A percentile compares a stretch with the other conserved stretches of the same genome.
Evolutionary conservation across 2,888 invertebrate genomes (phyloP).

Genomic region (Tholera decimalis): DNA sequence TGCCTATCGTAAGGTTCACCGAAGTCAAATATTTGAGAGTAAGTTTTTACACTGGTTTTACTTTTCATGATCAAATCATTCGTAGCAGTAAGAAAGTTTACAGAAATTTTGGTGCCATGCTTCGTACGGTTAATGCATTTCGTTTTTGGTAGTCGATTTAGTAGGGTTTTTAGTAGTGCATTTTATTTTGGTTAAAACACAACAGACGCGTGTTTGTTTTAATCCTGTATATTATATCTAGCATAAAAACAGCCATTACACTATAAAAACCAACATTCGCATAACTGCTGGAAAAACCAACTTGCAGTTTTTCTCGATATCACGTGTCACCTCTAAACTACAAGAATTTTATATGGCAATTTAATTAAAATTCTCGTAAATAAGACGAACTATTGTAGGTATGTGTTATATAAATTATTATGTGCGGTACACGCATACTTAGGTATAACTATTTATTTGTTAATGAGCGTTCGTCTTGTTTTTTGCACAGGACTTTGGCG

Average conservation of each 20-base stretch:
- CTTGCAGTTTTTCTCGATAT: constrained; percentile 45
- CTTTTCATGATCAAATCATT: too few species aligned
- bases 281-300: constrained; percentile 44
- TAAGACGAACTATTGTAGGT: constrained; percentile 31
- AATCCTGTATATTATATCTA: not conserved
- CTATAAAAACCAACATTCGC: constrained; percentile 43
- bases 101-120: too few species aligned
- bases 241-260: not conserved
- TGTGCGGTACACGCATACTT: constrained; percentile 10
- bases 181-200: too few species aligned
- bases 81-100: too few species aligned
- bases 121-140: too few species aligned
- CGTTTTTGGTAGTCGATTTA: too few species aligned
- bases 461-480: constrained; percentile 36
- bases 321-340: constrained; percentile 40
- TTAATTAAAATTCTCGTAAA: constrained; percentile 30
- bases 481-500: constrained; percentile 29
- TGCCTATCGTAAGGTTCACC: too few species aligned
- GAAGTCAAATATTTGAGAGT: too few species aligned
- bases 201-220: too few species aligned
- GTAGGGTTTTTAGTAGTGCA: too few species aligned
- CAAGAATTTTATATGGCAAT: constrained; percentile 39
- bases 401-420: constrained; percentile 19
- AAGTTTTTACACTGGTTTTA: too few species aligned
- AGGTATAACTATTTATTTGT: constrained; percentile 35